These are phyloP conservation scores for Nerophis lumbriciformis DNA, from an alignment of 2,113 vertebrate species.

Conservation along the genomic window DNA sequence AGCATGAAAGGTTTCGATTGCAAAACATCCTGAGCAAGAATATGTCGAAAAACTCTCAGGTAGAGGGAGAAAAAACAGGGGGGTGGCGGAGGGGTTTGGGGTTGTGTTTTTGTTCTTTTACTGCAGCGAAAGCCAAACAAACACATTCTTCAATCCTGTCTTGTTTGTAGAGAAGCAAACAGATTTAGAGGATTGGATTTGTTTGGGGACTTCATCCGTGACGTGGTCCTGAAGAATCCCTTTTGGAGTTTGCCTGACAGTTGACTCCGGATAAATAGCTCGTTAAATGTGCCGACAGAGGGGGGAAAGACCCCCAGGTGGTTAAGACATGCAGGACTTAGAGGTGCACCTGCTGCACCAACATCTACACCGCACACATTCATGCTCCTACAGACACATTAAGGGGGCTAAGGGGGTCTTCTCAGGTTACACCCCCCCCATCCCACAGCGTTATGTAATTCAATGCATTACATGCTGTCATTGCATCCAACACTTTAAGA, in stretches of 20 bases:
- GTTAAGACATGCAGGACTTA: slow-evolving; percentile 2
- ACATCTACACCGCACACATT: slow-evolving; percentile 7
- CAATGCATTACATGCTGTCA: slow-evolving; percentile 56
- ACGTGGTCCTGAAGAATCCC: slow-evolving; percentile 28
- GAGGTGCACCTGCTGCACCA: slow-evolving; percentile 37
- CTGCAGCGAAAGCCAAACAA: slow-evolving; percentile 7
- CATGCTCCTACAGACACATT: slow-evolving; percentile 20
- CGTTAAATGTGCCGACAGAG: slow-evolving; percentile 53
- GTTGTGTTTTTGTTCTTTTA: slow-evolving; percentile 9
- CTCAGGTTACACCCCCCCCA: slow-evolving; percentile 49
- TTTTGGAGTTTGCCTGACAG: slow-evolving; percentile 34
- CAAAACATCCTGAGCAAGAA: slow-evolving; percentile 48
- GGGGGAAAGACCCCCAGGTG: slow-evolving; percentile 17
- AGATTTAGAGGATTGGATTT: slow-evolving; percentile 33
- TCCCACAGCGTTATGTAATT: slow-evolving; percentile 48
- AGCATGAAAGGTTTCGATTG: slow-evolving; percentile 64
- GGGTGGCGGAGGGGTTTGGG: background rate
- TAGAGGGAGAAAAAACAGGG: too few species aligned
- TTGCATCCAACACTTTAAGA: slow-evolving; percentile 45
- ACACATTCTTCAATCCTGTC: slow-evolving; percentile 16
- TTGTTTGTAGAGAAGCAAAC: slow-evolving; percentile 17
- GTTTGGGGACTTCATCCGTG: slow-evolving; percentile 32
- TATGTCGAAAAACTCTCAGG: slow-evolving; percentile 15
- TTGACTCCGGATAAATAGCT: slow-evolving; percentile 44
- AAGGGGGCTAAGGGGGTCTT: slow-evolving; percentile 8